These are phyloP conservation scores for Hyla sarda DNA, from an alignment of 2,113 vertebrate genomes.

Conservation along the genomic window DNA sequence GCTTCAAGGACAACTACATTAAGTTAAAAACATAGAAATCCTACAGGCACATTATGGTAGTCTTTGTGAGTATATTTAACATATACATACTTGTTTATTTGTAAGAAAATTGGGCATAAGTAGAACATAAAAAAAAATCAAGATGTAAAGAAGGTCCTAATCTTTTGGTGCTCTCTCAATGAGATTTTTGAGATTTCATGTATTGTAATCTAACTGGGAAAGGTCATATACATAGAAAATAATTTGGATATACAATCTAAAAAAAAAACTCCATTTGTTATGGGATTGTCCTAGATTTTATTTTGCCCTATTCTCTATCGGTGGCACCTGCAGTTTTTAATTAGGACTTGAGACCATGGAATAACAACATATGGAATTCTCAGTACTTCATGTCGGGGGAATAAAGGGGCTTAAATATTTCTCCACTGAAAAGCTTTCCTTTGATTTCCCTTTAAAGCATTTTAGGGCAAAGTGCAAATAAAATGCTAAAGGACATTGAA, in stretches of 20 bases:
- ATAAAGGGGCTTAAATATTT: neutral
- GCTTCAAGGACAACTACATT: too few species aligned
- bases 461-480: conserved; percentile 40
- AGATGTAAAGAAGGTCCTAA: too few species aligned
- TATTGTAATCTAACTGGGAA: too few species aligned
- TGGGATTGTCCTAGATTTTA: neutral
- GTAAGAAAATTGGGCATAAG: too few species aligned
- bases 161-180: too few species aligned
- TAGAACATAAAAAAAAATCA: too few species aligned
- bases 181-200: too few species aligned
- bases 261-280: neutral
- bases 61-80: too few species aligned
- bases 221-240: neutral
- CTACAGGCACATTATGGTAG: too few species aligned
- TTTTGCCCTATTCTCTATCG: conserved; percentile 6
- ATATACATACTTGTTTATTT: too few species aligned
- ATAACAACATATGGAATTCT: conserved; percentile 36
- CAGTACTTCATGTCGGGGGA: conserved; percentile 3
- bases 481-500: neutral
- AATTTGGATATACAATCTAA: neutral
- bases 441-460: conserved; percentile 19
- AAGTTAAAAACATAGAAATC: too few species aligned
- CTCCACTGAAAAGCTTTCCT: conserved; percentile 21
- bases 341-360: conserved; percentile 19
- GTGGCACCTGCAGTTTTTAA: conserved; percentile 41